Percentiles rank a stretch among this genome's conserved stretches.
These are phyloP conservation scores for Megastigmus dorsalis DNA, from an alignment of 2,888 invertebrate genomes.

Conservation along the genomic window DNA sequence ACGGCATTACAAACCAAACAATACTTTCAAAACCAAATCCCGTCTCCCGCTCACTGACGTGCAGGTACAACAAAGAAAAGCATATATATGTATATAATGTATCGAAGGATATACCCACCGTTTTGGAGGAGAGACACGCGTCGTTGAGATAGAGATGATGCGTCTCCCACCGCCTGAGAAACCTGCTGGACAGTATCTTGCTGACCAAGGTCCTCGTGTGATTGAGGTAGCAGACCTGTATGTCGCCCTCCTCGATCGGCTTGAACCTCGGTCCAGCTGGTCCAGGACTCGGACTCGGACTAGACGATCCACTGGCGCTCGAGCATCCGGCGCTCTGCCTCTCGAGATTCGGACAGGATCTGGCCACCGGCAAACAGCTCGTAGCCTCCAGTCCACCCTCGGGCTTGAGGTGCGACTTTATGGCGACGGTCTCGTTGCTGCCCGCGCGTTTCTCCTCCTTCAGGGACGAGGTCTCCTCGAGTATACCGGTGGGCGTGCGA, in stretches of 20 bases:
- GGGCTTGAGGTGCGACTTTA: constrained; percentile 41
- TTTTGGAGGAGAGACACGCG: constrained; percentile 82
- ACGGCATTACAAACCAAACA: too few species aligned
- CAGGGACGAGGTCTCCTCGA: constrained; percentile 57
- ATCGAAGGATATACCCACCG: constrained; percentile 79
- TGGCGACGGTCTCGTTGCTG: constrained; percentile 39
- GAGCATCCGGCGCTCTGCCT: constrained; percentile 78
- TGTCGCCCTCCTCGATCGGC: constrained; percentile 82
- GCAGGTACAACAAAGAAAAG: not conserved
- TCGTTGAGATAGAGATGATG: constrained; percentile 83
- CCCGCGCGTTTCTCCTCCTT: constrained; percentile 50
- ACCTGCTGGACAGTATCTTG: constrained; percentile 86
- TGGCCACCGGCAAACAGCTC: constrained; percentile 73
- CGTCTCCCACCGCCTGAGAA: constrained; percentile 85
- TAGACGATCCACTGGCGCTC: constrained; percentile 74
- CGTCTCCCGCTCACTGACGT: too few species aligned
- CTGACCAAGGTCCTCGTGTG: constrained; percentile 86
- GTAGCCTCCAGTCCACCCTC: constrained; percentile 63
- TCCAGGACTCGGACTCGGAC: constrained; percentile 73
- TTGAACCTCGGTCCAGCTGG: constrained; percentile 80
- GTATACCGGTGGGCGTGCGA: constrained; percentile 68
- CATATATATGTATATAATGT: too few species aligned
- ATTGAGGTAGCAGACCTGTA: constrained; percentile 85
- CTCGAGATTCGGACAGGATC: constrained; percentile 75
- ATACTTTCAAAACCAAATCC: too few species aligned